Conservation (phyloP, 2,113 vertebrate genomes). For the Podiceps cristatus region DNA sequence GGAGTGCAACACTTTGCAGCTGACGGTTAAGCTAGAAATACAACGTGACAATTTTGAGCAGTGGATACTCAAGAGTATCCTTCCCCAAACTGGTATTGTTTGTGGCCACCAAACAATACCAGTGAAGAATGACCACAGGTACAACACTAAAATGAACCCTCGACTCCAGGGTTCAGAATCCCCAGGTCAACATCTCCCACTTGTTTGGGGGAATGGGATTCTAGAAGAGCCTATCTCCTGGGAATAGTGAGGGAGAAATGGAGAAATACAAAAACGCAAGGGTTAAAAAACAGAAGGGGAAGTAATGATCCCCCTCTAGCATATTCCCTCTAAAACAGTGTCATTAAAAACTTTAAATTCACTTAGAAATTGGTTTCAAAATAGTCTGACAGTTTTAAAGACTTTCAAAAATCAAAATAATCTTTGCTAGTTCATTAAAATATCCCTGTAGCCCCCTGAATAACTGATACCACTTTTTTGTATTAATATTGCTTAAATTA, state of each 20-base stretch:
- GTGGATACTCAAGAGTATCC: background rate
- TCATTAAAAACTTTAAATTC: conserved; percentile 44
- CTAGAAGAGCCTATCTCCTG: background rate
- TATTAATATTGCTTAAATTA: conserved; percentile 25
- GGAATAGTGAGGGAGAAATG: background rate
- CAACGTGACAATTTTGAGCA: background rate
- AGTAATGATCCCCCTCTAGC: background rate
- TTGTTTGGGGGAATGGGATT: background rate
- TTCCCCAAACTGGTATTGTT: no score
- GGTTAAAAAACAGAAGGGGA: conserved; percentile 53
- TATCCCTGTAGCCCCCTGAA: background rate
- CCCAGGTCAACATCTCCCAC: background rate
- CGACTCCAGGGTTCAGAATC: background rate
- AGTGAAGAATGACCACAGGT: background rate
- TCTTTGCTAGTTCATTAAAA: conserved; percentile 29
- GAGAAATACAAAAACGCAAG: conserved; percentile 30
- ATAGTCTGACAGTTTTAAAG: background rate
- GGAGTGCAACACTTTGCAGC: background rate
- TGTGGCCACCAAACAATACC: background rate
- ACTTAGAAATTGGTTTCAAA: conserved; percentile 51
- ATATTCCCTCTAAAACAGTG: conserved; percentile 50
- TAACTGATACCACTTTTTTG: conserved; percentile 28
- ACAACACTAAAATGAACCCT: background rate
- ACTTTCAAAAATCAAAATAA: conserved; percentile 4
- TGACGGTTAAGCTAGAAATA: background rate